Base-by-base conservation (phyloP, 2,888 invertebrate genomes). In the Luperina nickerlii region DNA sequence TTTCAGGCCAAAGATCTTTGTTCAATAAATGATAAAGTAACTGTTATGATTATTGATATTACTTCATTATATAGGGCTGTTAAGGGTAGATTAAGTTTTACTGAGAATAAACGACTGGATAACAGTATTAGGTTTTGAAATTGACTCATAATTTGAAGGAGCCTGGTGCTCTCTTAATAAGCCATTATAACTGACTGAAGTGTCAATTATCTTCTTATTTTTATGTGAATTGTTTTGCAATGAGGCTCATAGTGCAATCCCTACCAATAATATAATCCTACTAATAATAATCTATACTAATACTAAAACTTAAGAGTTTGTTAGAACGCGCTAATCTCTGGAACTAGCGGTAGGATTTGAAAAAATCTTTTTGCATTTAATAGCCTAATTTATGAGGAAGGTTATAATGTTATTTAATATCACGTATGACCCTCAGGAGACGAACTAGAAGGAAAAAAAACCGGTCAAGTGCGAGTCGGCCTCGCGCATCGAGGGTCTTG, bases 11-110 rank as follows among this genome's bases (percentile, higher is more conserved):
- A 82, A 62, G 66, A 89, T 89, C 87, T 86, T 87, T 87, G 82
- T 85, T 85, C 88, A 84, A 86, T 84, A 76, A 90, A 86, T 87
- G 81, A 84, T 84, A 82, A 85, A 73, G 81, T 80, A 77, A 86
- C 42, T 83, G 62, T 83, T 81, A 85, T 82, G 66, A 78, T 78
- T 63, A 85, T 63, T 87, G 79, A 86, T 81, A 90, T 83, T 73
- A 42, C 77, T 79, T 54, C 65, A 65, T 66, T 81, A 82, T 84
- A 81, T 81, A 42, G 13, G 71, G 68, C 62, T 60, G n/a, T 62
- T 74, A 73, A 74, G 42, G 54, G 13, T 51, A 71, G 63, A 83
- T 86, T 84, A 84, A 79, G 73, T 78, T 87, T 86, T 63, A 79
- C 57, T 65, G 79, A 81, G 80, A 86, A 83, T 81, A 85, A 65